A percentile compares a stretch with the other conserved stretches of the same genome.
Evolutionary conservation across 1,140 invertebrate species (phyloP).

Genomic region (Hylyphantes graminicola): DNA sequence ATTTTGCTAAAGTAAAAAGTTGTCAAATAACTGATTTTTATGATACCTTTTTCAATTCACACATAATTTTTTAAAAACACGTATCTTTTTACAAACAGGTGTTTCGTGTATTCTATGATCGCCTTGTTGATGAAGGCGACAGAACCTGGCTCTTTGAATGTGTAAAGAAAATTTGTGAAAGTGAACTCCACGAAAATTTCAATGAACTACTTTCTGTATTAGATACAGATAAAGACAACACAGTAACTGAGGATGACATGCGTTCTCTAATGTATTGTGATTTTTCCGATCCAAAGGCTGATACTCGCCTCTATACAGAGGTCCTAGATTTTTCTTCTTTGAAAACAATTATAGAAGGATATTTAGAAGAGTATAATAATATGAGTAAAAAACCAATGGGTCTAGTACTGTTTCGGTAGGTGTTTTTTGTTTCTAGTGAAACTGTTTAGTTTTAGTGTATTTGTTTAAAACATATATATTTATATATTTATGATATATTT

Average conservation of each 20-base stretch:
- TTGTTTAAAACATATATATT: neutral
- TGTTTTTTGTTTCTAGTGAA: neutral
- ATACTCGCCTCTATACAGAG: slow-evolving; percentile 88
- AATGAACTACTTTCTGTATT: slow-evolving; percentile 72
- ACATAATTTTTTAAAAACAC: neutral
- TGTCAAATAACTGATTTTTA: no score
- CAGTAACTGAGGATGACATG: slow-evolving; percentile 81
- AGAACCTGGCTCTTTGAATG: slow-evolving; percentile 82
- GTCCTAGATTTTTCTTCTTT: slow-evolving; percentile 85
- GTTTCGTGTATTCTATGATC: slow-evolving; percentile 92
- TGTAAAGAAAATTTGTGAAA: slow-evolving; percentile 68
- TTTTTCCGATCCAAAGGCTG: slow-evolving; percentile 93
- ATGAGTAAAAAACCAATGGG: slow-evolving; percentile 99
- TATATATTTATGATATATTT: neutral
- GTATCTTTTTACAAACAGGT: slow-evolving; percentile 64
- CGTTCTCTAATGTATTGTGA: slow-evolving; percentile 93
- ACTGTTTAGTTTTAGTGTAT: neutral
- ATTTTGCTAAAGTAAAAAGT: no score
- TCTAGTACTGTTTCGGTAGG: slow-evolving; percentile 88
- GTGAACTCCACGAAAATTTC: slow-evolving; percentile 71
- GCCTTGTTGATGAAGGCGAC: slow-evolving; percentile 85
- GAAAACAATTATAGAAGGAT: slow-evolving; percentile 86
- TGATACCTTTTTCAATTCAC: neutral
- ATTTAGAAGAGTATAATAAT: slow-evolving; percentile 92
- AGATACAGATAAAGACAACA: slow-evolving; percentile 69